phyloP scores from a whole-genome alignment of 2,888 invertebrate genomes.

The Amiota communis region DNA sequence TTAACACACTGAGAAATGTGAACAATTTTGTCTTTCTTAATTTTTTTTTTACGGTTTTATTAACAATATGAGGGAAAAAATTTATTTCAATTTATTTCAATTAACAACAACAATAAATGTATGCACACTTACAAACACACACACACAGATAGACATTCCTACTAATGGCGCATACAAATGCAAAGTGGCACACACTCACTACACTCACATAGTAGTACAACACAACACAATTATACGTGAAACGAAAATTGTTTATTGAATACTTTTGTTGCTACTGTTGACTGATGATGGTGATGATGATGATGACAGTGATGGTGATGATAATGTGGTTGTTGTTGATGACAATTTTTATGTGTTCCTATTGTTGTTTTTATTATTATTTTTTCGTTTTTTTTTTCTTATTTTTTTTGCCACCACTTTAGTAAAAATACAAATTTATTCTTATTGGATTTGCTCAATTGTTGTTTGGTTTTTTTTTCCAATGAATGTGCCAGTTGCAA shows the following conservation, averaged over 20 bases:
- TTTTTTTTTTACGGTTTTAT: conserved; percentile 53
- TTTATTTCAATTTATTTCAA: conserved; percentile 71
- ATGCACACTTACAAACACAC: conserved; percentile 28
- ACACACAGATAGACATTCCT: conserved; percentile 19
- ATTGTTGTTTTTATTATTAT: conserved; percentile 8
- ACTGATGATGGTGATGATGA: not conserved
- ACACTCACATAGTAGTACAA: too few species aligned
- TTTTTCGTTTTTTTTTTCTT: conserved; percentile 9
- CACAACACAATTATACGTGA: too few species aligned
- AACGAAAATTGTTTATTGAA: conserved; percentile 36
- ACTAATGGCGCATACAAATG: conserved; percentile 16
- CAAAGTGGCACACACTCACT: conserved; percentile 6
- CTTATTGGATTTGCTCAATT: conserved; percentile 9
- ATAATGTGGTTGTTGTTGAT: not conserved
- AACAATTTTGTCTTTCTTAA: conserved; percentile 30
- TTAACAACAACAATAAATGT: conserved; percentile 60
- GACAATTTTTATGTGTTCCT: not conserved
- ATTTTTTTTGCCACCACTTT: conserved; percentile 20
- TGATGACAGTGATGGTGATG: not conserved
- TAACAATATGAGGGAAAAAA: conserved; percentile 69
- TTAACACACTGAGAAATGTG: conserved; percentile 18
- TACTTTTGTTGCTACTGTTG: conserved; percentile 17
- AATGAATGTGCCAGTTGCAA: not conserved
- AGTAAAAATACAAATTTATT: conserved; percentile 14
- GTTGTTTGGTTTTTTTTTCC: not conserved